phyloP scores from a whole-genome alignment of 2,888 invertebrate genomes.

The Frankliniella fusca region DNA sequence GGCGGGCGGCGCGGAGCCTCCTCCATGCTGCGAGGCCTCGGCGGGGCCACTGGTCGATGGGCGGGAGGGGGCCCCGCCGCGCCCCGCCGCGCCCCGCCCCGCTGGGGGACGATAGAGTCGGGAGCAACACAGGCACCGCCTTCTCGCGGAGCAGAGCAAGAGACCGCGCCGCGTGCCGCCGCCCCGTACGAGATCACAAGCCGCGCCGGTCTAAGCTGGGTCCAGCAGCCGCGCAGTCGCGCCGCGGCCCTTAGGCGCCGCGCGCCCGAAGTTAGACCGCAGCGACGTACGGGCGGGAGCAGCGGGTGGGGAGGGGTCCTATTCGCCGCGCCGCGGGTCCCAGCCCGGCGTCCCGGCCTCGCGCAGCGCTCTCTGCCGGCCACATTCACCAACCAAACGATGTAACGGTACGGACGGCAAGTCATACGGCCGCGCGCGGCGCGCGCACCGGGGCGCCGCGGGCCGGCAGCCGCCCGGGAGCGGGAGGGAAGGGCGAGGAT shows the following conservation, averaged over 20 bases:
- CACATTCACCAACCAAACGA: too few relatives aligned
- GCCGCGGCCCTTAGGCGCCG: neutral
- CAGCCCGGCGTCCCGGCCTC: too few relatives aligned
- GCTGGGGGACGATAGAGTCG: too few relatives aligned
- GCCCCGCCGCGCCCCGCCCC: too few relatives aligned
- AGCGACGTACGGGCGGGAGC: neutral
- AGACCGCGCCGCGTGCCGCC: neutral
- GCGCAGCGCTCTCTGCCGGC: too few relatives aligned
- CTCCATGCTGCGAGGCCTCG: too few relatives aligned
- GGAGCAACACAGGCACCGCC: neutral
- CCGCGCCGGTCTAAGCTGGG: conserved; percentile 25
- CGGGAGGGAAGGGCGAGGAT: too few relatives aligned
- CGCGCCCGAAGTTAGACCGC: neutral
- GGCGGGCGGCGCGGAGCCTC: neutral
- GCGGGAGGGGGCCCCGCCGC: too few relatives aligned
- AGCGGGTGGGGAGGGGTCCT: neutral
- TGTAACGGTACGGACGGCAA: too few relatives aligned
- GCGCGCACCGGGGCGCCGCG: neutral
- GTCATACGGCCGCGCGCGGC: neutral
- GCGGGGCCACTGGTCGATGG: too few relatives aligned
- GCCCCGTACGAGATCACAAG: neutral
- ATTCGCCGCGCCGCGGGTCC: neutral
- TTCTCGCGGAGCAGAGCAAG: neutral
- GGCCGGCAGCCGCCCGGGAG: too few relatives aligned
- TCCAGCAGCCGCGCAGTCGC: neutral